A percentile compares a stretch with the other conserved stretches of the same genome.
These are phyloP conservation scores for Saturnia japonica DNA, from an alignment of 2,888 invertebrate species.

Conservation along the genomic window DNA sequence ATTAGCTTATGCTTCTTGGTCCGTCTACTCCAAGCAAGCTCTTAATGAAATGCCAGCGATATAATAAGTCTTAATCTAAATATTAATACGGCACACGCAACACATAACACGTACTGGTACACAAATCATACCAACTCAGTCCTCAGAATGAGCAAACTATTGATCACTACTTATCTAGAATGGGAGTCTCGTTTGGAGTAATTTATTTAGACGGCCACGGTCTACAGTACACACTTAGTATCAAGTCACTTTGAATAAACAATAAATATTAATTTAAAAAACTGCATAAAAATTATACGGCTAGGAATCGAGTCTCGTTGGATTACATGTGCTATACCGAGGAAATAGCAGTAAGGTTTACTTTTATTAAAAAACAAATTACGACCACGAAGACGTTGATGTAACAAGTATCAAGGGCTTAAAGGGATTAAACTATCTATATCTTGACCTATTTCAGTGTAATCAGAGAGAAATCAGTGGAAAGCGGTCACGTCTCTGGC, in stretches of 20 bases:
- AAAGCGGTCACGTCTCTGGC: not conserved
- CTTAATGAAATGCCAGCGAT: no score
- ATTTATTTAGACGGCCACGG: not conserved
- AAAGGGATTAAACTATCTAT: not conserved
- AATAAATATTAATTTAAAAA: not conserved
- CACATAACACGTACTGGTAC: not conserved
- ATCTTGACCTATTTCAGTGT: not conserved
- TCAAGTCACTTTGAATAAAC: not conserved
- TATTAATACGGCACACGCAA: no score
- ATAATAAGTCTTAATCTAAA: no score
- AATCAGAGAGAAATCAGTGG: constrained; percentile 5
- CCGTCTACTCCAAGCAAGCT: no score
- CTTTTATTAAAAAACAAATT: not conserved
- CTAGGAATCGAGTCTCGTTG: not conserved
- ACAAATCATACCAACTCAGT: no score
- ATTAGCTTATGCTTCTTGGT: no score
- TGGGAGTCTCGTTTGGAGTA: not conserved
- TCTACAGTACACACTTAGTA: not conserved
- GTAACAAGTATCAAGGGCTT: not conserved
- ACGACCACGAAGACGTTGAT: no score
- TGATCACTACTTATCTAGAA: not conserved
- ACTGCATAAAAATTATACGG: not conserved
- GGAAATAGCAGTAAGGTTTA: not conserved
- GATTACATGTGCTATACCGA: not conserved
- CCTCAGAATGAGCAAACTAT: no score